These are phyloP conservation scores for Sebastes baramenuke DNA, from an alignment of 2,797 vertebrate species.

Conservation along the genomic window DNA sequence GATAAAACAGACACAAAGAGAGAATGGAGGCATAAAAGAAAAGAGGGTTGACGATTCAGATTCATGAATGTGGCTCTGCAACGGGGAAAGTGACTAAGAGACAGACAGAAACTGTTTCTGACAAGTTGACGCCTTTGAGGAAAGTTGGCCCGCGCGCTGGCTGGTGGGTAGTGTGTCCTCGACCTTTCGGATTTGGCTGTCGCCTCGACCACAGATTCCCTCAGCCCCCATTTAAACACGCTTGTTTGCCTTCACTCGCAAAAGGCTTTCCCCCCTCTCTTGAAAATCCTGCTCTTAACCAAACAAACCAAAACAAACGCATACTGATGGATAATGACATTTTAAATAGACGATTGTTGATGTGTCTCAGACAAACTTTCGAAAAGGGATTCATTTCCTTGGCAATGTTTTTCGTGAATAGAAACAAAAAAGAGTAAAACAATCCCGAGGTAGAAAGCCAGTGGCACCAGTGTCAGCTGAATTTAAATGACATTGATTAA, in stretches of 20 bases:
- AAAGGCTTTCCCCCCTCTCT: constrained; percentile 1
- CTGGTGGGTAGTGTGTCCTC: constrained; percentile 60
- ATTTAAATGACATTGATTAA: constrained; percentile 69
- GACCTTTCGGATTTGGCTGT: constrained; percentile 71
- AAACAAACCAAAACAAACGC: constrained; percentile 4
- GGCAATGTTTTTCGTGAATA: constrained; percentile 20
- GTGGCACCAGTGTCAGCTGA: constrained; percentile 36
- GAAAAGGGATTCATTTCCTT: constrained; percentile 10
- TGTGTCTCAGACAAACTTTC: background rate
- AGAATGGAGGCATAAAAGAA: constrained; percentile 42
- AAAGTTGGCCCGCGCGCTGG: constrained; percentile 40
- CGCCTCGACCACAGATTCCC: constrained; percentile 42
- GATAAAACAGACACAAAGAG: constrained; percentile 67
- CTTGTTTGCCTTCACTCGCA: constrained; percentile 43
- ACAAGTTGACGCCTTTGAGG: constrained; percentile 69
- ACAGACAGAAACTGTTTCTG: constrained; percentile 72
- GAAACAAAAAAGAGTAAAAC: constrained; percentile 14
- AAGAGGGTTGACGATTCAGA: constrained; percentile 44
- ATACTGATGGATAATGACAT: constrained; percentile 1
- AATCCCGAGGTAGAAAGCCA: background rate
- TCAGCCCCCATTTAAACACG: constrained; percentile 34
- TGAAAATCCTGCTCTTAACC: constrained; percentile 6
- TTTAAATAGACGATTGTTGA: background rate
- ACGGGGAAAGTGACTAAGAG: constrained; percentile 57
- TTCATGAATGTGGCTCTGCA: constrained; percentile 48